Base-by-base conservation (phyloP, 1,140 invertebrate genomes). In the Leptonema lineaticorne region DNA sequence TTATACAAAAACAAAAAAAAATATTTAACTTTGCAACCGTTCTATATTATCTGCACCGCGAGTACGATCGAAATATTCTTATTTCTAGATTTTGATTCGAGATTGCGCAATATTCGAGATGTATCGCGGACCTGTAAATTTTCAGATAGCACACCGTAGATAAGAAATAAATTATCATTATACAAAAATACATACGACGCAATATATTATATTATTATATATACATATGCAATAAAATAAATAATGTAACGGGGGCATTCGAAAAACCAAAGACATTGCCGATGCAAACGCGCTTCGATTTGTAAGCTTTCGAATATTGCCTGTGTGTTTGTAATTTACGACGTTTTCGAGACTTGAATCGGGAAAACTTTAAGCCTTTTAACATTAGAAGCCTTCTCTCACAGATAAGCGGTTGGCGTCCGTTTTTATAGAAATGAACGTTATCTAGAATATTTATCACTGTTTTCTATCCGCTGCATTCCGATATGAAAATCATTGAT, bases 381-480 rank as follows among this genome's bases (percentile, higher is more conserved):
- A 2, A 53, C 50, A 53, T 26, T 26, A 24, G 24, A 53, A 53
- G 20, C 50, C 50, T 53, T 53, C 50, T 53, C n/a, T n/a, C n/a
- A n/a, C 27, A 53, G 50, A 53, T 53, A 53, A 53, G 46, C 16
- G 46, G 22, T 20, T 22, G 20, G 46, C n/a, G 46, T 24, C 18
- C 50, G 20, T 53, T 24, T 53, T 8, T 18, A 8, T 53, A 22
- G 16, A n/a, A 45, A 45, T 3, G 16, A 16, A 16, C 14, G 16
- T 24, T 53, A 53, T 53, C 24, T 53, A 20, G 22, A 24, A 22
- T 53, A 53, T 53, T 53, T 53, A 53, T 53, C 50, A n/a, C 27
- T 7, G 50, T 26, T 53, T 53, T 53, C 20, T 41, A n/a, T 41
- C 37, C 37, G 16, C 1, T n/a, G 27, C 50, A 53, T 53, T 53